Conservation (phyloP, 2,113 vertebrate genomes). For the Dipodomys ordii region DNA sequence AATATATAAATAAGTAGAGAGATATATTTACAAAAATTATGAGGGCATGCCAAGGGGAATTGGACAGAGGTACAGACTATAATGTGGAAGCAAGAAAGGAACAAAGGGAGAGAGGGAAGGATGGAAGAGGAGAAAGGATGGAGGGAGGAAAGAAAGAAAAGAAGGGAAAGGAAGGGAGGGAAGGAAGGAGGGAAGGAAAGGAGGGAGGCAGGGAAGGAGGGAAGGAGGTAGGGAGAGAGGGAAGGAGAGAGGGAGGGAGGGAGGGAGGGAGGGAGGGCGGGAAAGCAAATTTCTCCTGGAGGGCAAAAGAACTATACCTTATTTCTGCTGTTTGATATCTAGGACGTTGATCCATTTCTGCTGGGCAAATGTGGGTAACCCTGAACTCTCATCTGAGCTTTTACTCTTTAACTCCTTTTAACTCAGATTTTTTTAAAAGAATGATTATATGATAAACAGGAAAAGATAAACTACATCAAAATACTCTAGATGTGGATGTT, state of each 20-base stretch:
- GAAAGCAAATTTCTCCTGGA: too few relatives aligned
- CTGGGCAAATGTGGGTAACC: neutral
- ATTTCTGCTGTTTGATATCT: neutral
- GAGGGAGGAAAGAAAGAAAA: neutral
- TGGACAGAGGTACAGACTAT: neutral
- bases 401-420: neutral
- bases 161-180: too few relatives aligned
- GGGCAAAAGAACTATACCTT: neutral
- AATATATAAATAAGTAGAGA: too few relatives aligned
- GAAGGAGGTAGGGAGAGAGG: accelerated
- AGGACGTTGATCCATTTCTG: neutral
- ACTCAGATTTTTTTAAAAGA: constrained; percentile 26
- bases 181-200: too few relatives aligned
- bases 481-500: neutral
- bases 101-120: too few relatives aligned
- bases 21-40: neutral
- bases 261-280: too few relatives aligned
- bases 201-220: neutral
- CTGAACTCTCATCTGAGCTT: neutral
- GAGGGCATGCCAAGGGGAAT: neutral
- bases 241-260: too few relatives aligned
- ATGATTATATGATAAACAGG: neutral
- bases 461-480: neutral
- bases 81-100: neutral
- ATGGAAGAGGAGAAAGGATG: too few relatives aligned